These are phyloP conservation scores for Gorsachius goisagi DNA, from an alignment of 2,113 vertebrate genomes.

Conservation along the genomic window DNA sequence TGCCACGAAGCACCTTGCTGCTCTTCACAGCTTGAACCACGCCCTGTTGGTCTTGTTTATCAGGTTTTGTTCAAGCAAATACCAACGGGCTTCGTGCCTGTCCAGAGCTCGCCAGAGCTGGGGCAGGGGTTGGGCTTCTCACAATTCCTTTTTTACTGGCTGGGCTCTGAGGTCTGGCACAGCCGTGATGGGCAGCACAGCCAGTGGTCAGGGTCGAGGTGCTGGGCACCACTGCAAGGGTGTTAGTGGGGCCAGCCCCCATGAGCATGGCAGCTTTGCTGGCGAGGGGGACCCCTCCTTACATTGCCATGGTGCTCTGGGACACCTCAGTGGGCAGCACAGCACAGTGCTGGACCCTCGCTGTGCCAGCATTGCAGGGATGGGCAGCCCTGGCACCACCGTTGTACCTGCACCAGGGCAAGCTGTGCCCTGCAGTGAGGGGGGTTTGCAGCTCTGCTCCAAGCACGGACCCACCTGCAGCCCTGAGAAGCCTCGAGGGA, in stretches of 20 bases:
- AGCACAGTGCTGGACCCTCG: accelerated
- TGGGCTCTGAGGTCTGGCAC: neutral
- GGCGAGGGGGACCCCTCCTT: accelerated
- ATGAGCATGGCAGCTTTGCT: accelerated
- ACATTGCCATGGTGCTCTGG: neutral
- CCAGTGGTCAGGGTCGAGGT: neutral
- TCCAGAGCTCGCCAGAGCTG: accelerated
- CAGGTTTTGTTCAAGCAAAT: neutral
- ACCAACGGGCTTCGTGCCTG: neutral
- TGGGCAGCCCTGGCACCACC: neutral
- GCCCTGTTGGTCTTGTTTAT: neutral
- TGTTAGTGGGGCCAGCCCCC: accelerated
- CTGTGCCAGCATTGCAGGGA: accelerated
- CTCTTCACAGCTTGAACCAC: neutral
- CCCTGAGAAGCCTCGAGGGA: neutral
- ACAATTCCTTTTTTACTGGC: neutral
- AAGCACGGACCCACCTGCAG: neutral
- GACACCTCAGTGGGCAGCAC: neutral
- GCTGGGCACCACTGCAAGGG: accelerated
- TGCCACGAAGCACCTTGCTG: neutral
- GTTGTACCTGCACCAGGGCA: accelerated
- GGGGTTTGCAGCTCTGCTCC: neutral
- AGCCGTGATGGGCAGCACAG: accelerated
- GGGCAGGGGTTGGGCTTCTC: neutral
- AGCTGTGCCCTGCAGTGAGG: neutral